Evolutionary conservation across 2,113 vertebrate species (phyloP), one percentile per base, ranked within the genome.

Genomic region (Bungarus multicinctus): DNA sequence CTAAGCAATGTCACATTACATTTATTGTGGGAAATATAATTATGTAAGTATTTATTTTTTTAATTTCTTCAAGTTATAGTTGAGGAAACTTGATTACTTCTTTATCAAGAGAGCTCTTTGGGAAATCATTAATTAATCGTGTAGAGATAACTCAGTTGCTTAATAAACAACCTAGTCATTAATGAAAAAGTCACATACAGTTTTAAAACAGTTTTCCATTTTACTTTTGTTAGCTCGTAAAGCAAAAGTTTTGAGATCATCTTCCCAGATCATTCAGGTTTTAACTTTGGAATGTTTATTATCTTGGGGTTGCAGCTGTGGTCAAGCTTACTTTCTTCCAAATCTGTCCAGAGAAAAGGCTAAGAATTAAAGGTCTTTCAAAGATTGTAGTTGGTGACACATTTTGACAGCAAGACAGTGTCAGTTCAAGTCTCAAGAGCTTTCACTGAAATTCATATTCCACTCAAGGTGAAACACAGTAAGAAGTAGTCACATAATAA

Each of bases 91-190:
- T 88, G 34, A 16, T 92, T 92, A 43, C 86, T 20, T 6, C 47
- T 91, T 91, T 88, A 64, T 87, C 50, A 92, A 87, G 47, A 87
- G 53, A 88, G 86, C 58, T 92, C 45, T 92, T 88, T 81, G 34
- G 91, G 34, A 81, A 92, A 92, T n/a, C 43, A 55, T 89, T 89
- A 89, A 89, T 47, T 34, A 54, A 54, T 87, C 60, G 69, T 89
- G 60, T 69, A 30, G 50, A 8, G 22, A 88, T 69, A 45, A 22
- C 5, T 92, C 50, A 92, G 14, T 92, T 92, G 87, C 50, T 69
- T 74, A 52, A 39, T 81, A 74, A 74, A 74, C 91, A 89, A 74
- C n/a, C 60, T 88, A 89, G 30, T 60, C 58, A 45, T 34, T 91
- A 50, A 58, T 91, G 53, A 58, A 91, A 87, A 58, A 88, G 50